These are phyloP conservation scores for Trissonchulus latispiculum DNA, from an alignment of 2,888 invertebrate genomes.

Conservation along the genomic window DNA sequence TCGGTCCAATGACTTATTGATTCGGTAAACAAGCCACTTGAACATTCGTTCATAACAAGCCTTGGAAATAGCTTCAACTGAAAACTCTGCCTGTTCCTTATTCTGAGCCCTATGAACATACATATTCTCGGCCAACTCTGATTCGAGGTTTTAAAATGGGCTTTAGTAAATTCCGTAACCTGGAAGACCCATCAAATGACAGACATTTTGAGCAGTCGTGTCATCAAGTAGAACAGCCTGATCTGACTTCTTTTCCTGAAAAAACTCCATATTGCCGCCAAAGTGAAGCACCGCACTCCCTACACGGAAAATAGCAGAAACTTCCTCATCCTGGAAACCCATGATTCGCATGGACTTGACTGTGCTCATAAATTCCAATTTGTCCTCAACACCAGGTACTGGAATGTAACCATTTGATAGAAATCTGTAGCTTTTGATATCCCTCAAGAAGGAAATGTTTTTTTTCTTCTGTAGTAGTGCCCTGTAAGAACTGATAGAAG, in stretches of 20 bases:
- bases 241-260: conserved; percentile 93
- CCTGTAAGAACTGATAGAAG: conserved; percentile 91
- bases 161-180: conserved; percentile 96
- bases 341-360: conserved; percentile 97
- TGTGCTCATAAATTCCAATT: conserved; percentile 80
- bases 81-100: conserved; percentile 91
- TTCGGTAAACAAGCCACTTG: too few species aligned
- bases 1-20: too few species aligned
- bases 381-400: conserved; percentile 84
- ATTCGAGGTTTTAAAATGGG: conserved; percentile 93
- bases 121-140: conserved; percentile 95
- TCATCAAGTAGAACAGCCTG: conserved; percentile 97
- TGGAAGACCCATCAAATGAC: conserved; percentile 77
- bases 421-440: conserved; percentile 83
- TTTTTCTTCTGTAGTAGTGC: conserved; percentile 73
- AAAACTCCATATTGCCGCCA: conserved; percentile 98
- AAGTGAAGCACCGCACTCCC: conserved; percentile 90
- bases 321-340: conserved; percentile 89
- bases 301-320: conserved; percentile 76
- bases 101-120: conserved; percentile 97
- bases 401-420: conserved; percentile 73
- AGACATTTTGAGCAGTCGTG: conserved; percentile 89
- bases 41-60: too few species aligned
- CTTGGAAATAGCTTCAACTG: too few species aligned
- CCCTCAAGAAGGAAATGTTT: conserved; percentile 80